These are phyloP conservation scores for Stegastes partitus DNA, from an alignment of 2,113 vertebrate genomes.

Conservation along the genomic window DNA sequence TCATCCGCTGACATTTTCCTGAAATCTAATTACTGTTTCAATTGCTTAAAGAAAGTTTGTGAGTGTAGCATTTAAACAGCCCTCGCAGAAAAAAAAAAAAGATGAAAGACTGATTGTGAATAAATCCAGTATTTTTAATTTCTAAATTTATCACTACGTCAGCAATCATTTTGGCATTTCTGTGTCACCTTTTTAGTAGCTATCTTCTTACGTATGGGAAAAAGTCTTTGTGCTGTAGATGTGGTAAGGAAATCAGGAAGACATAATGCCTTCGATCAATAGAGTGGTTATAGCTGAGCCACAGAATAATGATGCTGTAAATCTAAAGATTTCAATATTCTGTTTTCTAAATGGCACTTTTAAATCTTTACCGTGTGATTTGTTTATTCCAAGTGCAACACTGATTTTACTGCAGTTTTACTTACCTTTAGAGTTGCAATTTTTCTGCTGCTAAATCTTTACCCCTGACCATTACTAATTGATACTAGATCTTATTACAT, in stretches of 20 bases:
- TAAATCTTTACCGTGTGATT: conserved; percentile 54
- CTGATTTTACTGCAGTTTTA: conserved; percentile 56
- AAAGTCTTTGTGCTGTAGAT: conserved; percentile 29
- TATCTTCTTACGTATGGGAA: conserved; percentile 26
- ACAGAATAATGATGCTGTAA: conserved; percentile 53
- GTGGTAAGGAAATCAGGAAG: conserved; percentile 36
- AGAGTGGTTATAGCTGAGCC: conserved; percentile 52
- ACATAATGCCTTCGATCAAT: conserved; percentile 63
- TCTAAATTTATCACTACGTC: conserved; percentile 11
- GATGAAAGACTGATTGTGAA: conserved; percentile 17
- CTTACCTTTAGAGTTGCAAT: conserved; percentile 53
- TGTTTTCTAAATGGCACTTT: conserved; percentile 55
- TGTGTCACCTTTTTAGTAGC: conserved; percentile 39
- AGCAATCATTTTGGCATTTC: conserved; percentile 17
- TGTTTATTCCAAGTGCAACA: conserved; percentile 48
- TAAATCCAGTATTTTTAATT: conserved; percentile 13
- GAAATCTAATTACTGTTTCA: background rate
- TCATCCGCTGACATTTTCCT: conserved; percentile 1
- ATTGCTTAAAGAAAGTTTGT: background rate
- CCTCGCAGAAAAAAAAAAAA: background rate
- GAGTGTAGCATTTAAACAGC: background rate
- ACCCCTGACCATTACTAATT: conserved; percentile 75
- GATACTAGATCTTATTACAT: conserved; percentile 80
- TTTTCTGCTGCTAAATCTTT: conserved; percentile 50
- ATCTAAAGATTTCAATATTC: conserved; percentile 63